Evolutionary conservation across 64 coral and sea anemone genomes (phyloP).

Genomic region (Stichodactyla helianthus): DNA sequence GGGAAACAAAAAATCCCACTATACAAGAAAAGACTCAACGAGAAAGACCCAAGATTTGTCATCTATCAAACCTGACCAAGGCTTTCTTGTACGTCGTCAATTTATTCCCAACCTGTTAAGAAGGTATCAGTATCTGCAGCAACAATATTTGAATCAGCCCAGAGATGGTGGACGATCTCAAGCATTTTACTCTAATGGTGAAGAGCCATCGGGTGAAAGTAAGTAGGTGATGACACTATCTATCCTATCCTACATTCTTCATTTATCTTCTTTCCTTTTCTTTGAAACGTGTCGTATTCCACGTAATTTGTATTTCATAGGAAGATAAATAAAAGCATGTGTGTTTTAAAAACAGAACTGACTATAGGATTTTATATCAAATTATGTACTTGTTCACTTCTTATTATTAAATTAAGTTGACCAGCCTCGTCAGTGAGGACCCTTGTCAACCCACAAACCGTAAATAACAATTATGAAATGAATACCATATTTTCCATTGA

Average conservation of each 20-base stretch:
- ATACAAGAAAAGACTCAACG: neutral
- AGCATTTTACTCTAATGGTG: neutral
- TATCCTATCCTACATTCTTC: neutral
- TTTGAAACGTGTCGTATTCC: neutral
- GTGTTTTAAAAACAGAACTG: too few species aligned
- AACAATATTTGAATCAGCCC: neutral
- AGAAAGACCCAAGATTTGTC: neutral
- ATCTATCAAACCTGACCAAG: neutral
- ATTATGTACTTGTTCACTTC: neutral
- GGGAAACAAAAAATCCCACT: neutral
- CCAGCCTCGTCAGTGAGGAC: neutral
- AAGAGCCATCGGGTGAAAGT: neutral
- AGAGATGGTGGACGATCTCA: neutral
- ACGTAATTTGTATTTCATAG: too few species aligned
- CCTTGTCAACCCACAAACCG: neutral
- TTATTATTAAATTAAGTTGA: neutral
- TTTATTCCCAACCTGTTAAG: conserved; percentile 8
- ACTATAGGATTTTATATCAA: too few species aligned
- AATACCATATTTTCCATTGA: too few species aligned
- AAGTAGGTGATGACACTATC: neutral
- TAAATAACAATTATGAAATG: neutral
- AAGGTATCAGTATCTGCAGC: conserved; percentile 6
- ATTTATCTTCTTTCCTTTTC: neutral
- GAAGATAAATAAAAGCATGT: too few species aligned
- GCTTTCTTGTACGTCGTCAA: neutral